Conservation (phyloP, 2,888 invertebrate species). For the Matsumyia berberina region DNA sequence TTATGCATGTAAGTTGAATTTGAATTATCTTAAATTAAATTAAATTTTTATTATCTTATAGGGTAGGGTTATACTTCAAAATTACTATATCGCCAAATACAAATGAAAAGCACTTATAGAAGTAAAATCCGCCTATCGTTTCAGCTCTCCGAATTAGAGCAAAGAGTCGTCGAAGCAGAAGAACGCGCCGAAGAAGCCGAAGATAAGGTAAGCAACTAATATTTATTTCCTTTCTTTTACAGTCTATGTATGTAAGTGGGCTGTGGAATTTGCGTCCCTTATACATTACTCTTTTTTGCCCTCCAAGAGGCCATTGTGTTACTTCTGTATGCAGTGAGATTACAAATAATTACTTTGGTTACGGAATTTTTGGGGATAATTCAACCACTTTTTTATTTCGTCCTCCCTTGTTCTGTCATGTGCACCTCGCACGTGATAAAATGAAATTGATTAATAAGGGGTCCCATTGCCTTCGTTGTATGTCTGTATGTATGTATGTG, state of each 20-base stretch:
- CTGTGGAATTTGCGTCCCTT: slow-evolving; percentile 27
- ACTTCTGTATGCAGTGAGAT: slow-evolving; percentile 55
- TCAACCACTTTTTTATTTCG: slow-evolving; percentile 27
- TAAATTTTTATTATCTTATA: no score
- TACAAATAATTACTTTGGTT: slow-evolving; percentile 53
- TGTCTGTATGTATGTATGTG: no score
- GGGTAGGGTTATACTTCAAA: no score
- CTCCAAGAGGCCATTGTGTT: slow-evolving; percentile 30
- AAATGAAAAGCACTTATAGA: slow-evolving; percentile 20
- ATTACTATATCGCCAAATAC: background rate
- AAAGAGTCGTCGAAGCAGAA: slow-evolving; percentile 96
- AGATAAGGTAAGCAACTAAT: slow-evolving; percentile 91
- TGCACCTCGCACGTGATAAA: slow-evolving; percentile 31
- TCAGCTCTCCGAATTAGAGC: slow-evolving; percentile 97
- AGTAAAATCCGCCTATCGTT: slow-evolving; percentile 77
- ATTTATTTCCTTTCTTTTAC: slow-evolving; percentile 3
- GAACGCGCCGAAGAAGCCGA: slow-evolving; percentile 96
- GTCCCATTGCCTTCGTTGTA: slow-evolving; percentile 19
- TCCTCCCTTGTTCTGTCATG: slow-evolving; percentile 20
- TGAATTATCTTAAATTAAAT: no score
- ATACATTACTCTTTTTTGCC: slow-evolving; percentile 38
- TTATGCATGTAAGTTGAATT: no score
- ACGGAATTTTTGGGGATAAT: slow-evolving; percentile 49
- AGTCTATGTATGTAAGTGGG: background rate
- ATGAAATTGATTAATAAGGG: slow-evolving; percentile 15